phyloP scores from a whole-genome alignment of 92 coral and sea anemone species.

The Palythoa grandis region DNA sequence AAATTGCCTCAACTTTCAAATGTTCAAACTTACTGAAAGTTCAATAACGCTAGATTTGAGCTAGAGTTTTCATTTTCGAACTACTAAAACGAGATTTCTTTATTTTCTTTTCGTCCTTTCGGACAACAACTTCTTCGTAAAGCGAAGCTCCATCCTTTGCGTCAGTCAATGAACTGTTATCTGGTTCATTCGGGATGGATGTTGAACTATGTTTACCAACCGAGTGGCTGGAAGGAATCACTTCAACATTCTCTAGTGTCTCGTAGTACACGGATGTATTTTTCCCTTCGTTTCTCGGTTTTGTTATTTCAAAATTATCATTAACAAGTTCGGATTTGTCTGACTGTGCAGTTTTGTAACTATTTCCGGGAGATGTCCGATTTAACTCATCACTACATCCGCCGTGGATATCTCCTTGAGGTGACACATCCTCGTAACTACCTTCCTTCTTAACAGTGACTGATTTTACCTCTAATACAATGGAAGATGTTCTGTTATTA shows the following conservation, averaged over 20 bases:
- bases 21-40: background rate
- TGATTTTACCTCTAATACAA: background rate
- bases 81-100: slow-evolving; percentile 1
- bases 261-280: slow-evolving; percentile 29
- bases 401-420: background rate
- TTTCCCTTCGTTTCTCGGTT: background rate
- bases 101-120: slow-evolving; percentile 29
- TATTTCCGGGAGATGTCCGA: background rate
- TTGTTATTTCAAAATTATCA: background rate
- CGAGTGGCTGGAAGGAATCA: background rate
- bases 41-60: slow-evolving; percentile 12
- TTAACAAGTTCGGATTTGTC: background rate
- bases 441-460: background rate
- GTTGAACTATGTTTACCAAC: background rate
- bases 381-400: background rate
- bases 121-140: slow-evolving; percentile 33
- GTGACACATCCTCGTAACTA: slow-evolving; percentile 6
- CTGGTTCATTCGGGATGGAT: background rate
- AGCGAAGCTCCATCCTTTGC: slow-evolving; percentile 7
- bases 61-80: slow-evolving; percentile 13
- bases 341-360: background rate
- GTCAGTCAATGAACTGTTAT: background rate
- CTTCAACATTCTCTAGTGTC: background rate
- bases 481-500: background rate
- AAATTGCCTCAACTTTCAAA: background rate